Evolutionary conservation across 2,113 vertebrate genomes (phyloP).

Genomic region (Cyanoliseus patagonus): DNA sequence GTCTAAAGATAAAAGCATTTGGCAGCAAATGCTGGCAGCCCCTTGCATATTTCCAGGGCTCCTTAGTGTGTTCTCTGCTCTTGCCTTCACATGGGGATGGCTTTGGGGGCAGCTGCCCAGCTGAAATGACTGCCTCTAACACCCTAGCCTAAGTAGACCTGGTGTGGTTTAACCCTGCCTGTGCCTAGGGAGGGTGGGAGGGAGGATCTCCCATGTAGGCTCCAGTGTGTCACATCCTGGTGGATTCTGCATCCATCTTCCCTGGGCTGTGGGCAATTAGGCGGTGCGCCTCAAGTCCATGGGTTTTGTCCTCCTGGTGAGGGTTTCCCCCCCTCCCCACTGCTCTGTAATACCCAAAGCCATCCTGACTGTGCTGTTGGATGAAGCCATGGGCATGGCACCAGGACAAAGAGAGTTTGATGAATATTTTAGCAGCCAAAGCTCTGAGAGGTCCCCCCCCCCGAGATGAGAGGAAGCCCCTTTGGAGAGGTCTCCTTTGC

Average conservation of each 20-base stretch:
- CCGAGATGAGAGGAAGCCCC: neutral
- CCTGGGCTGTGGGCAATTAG: rapidly evolving
- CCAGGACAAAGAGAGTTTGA: neutral
- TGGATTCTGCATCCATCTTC: neutral
- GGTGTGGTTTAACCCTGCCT: neutral
- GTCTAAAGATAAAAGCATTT: slow-evolving; percentile 52
- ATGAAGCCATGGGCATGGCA: neutral
- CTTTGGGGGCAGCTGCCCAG: neutral
- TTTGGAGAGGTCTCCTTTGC: neutral
- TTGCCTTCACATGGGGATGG: neutral
- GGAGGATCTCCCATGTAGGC: rapidly evolving
- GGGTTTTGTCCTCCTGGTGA: neutral
- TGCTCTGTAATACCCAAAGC: neutral
- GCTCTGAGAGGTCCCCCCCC: neutral
- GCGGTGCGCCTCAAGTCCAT: neutral
- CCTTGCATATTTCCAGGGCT: slow-evolving; percentile 16
- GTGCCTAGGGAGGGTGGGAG: neutral
- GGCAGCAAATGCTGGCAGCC: slow-evolving; percentile 32
- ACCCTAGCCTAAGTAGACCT: neutral
- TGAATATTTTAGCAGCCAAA: neutral
- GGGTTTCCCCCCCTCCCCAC: neutral
- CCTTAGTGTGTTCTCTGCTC: neutral
- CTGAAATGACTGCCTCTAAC: neutral
- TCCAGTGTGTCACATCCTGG: too few relatives aligned
- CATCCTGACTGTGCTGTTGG: rapidly evolving